These are phyloP conservation scores for Perithous albicinctus DNA, from an alignment of 2,888 invertebrate genomes.

Conservation along the genomic window DNA sequence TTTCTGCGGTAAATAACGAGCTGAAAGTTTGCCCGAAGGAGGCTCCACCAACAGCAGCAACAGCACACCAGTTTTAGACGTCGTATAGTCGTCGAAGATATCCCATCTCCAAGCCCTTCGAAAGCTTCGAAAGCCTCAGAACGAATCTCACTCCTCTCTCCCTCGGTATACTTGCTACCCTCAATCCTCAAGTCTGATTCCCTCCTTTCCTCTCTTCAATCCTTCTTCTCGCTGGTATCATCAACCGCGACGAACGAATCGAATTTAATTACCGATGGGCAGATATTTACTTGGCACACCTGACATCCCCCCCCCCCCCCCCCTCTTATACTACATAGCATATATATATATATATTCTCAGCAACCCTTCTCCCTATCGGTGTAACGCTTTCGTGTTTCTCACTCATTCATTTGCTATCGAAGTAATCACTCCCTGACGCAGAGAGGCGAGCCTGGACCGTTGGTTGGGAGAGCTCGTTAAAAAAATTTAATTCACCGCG, in stretches of 20 bases:
- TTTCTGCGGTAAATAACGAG: constrained; percentile 79
- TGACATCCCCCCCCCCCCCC: constrained; percentile 50
- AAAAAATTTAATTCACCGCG: constrained; percentile 69
- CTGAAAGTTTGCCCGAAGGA: constrained; percentile 71
- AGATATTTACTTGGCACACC: constrained; percentile 76
- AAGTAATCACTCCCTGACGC: constrained; percentile 39
- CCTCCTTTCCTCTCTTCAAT: constrained; percentile 36
- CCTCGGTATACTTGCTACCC: not conserved
- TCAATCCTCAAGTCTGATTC: not conserved
- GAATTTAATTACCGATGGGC: constrained; percentile 80
- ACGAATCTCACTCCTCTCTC: not conserved
- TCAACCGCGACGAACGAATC: constrained; percentile 67
- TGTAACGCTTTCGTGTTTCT: constrained; percentile 30
- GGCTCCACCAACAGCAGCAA: no score
- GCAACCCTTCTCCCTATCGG: not conserved
- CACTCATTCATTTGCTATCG: constrained; percentile 25
- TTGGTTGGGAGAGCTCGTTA: constrained; percentile 66
- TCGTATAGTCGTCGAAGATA: constrained; percentile 54
- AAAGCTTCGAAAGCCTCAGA: constrained; percentile 24
- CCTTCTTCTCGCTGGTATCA: constrained; percentile 20
- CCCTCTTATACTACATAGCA: no score
- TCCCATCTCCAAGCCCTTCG: constrained; percentile 35
- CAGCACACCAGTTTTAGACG: constrained; percentile 55
- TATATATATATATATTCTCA: constrained; percentile 30
- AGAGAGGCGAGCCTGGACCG: constrained; percentile 6